These are phyloP conservation scores for Leptestheria dahalacensis DNA, from an alignment of 1,140 invertebrate genomes.

Conservation along the genomic window DNA sequence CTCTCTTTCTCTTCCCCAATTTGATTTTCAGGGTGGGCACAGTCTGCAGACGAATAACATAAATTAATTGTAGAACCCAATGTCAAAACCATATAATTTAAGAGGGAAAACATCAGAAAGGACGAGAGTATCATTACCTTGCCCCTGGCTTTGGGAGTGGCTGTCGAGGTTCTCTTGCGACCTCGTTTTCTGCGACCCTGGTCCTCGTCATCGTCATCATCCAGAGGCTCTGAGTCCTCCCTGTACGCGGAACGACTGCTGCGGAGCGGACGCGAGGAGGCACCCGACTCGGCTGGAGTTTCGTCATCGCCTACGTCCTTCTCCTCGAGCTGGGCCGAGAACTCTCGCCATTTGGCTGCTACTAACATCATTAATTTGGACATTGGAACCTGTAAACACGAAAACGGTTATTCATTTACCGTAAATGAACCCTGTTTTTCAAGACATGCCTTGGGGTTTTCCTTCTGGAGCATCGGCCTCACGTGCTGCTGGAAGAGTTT, in stretches of 20 bases:
- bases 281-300: slow-evolving; percentile 34
- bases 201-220: slow-evolving; percentile 31
- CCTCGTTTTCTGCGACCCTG: slow-evolving; percentile 7
- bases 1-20: slow-evolving; percentile 74
- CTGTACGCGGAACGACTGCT: slow-evolving; percentile 31
- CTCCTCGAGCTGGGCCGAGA: slow-evolving; percentile 53
- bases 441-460: slow-evolving; percentile 70
- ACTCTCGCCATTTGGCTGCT: slow-evolving; percentile 91
- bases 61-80: no score
- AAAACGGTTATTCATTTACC: not conserved
- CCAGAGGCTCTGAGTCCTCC: slow-evolving; percentile 19
- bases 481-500: slow-evolving; percentile 92
- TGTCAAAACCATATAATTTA: no score
- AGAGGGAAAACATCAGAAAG: no score
- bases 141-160: slow-evolving; percentile 44
- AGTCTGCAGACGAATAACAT: no score
- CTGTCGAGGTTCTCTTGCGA: slow-evolving; percentile 37
- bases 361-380: slow-evolving; percentile 91
- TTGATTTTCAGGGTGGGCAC: slow-evolving; percentile 92
- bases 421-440: no score
- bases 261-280: slow-evolving; percentile 18
- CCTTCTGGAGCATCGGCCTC: slow-evolving; percentile 75
- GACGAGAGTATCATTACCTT: no score
- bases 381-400: slow-evolving; percentile 52
- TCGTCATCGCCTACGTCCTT: slow-evolving; percentile 31